Evolutionary conservation across 1,140 invertebrate species (phyloP).

Genomic region (Nilaparvata lugens): DNA sequence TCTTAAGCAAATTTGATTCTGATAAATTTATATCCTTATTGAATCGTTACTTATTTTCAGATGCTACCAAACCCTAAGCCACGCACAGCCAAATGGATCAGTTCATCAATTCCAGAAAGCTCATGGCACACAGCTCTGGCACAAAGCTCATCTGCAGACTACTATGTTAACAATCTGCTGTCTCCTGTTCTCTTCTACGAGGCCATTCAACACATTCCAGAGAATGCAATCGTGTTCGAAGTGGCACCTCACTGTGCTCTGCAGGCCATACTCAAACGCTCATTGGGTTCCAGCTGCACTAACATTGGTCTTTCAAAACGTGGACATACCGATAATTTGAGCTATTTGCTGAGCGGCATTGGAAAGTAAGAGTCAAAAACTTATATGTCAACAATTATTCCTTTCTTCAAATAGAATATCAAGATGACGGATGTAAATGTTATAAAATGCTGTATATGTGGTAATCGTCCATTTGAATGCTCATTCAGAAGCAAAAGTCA

Average conservation of each 20-base stretch:
- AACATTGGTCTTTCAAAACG: conserved; percentile 72
- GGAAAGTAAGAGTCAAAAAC: conserved; percentile 72
- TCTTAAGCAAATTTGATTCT: no score
- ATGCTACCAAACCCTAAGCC: conserved; percentile 71
- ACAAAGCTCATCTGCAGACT: conserved; percentile 75
- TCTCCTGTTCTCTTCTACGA: conserved; percentile 78
- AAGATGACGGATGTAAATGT: no score
- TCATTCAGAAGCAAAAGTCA: no score
- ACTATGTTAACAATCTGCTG: conserved; percentile 93
- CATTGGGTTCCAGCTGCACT: conserved; percentile 44
- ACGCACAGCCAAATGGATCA: conserved; percentile 76
- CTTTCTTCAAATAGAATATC: no score
- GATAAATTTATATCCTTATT: no score
- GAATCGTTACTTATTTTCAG: no score
- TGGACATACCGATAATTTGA: conserved; percentile 50
- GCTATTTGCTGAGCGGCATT: conserved; percentile 58
- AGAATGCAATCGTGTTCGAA: conserved; percentile 83
- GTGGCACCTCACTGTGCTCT: conserved; percentile 86
- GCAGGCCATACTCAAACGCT: conserved; percentile 76
- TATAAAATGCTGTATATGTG: no score
- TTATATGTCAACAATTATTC: no score
- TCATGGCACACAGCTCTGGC: conserved; percentile 70
- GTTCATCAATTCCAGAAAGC: conserved; percentile 78
- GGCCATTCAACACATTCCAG: conserved; percentile 71
- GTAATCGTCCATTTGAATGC: no score